Evolutionary conservation across 2,113 vertebrate species (phyloP), one percentile per base, ranked within the genome.

Genomic region (Serilophus lunatus): DNA sequence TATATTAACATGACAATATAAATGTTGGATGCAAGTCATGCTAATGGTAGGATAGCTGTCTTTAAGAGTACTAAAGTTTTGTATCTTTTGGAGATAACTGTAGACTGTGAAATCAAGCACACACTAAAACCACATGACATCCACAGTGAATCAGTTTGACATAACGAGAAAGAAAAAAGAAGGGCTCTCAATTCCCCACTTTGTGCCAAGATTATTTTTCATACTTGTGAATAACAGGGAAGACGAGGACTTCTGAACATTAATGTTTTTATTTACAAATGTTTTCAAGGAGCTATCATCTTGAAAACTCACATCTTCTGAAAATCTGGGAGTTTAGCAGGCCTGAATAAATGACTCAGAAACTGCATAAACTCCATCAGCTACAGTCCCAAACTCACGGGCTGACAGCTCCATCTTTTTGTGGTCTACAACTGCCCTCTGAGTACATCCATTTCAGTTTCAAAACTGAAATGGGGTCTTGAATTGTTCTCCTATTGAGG

Each of bases 221-320:
- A 3, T 35, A 44, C 9, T 18, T 69, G 13, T 36, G 40, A 72
- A 23, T 10, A 57, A 2, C 18, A 36, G 6, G 36, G 26, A 56
- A 69, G 16, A 31, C 4, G 51, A 66, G 10, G 23, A 61, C 12
- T 59, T 87, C 12, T 71, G 15, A 63, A 66, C 2, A 36, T 22
- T 0, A 0, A 3, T 6, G 3, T 33, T 40, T 68, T 29, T 13
- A 35, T 49, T 82, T 59, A 29, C 11, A 54, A 26, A 6, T 33
- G 1, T 38, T 68, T 72, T 13, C 18, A 31, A 57, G 85, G 8
- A 57, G 2, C 18, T 53, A 3, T 13, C 36, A 65, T 56, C 10
- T 59, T 28, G 49, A 49, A 54, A 81, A 57, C 2, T 9, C n/a
- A 53, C 0, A 0, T 4, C 12, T 28, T 72, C 12, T 13, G 22